phyloP scores from a whole-genome alignment of 2,797 vertebrate species.

The Galago senegalensis region DNA sequence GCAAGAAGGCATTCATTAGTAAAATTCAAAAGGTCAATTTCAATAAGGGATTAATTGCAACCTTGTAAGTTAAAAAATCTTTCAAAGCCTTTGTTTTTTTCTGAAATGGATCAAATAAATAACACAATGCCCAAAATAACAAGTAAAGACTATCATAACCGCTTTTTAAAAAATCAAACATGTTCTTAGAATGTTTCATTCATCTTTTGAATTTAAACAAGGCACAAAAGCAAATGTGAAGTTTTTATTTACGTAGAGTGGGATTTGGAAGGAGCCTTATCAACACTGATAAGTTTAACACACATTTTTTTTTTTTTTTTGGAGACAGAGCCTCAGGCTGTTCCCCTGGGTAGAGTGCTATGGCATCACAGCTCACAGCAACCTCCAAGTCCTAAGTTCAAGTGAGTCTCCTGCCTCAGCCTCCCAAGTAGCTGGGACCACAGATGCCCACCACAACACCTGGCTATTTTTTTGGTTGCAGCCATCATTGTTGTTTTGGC shows the following conservation, averaged over 20 bases:
- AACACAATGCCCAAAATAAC: background rate
- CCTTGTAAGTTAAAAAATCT: background rate
- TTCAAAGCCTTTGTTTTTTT: constrained; percentile 30
- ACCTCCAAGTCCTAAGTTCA: too few species aligned
- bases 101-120: constrained; percentile 25
- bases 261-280: constrained; percentile 23
- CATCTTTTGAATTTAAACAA: constrained; percentile 35
- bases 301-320: too few species aligned
- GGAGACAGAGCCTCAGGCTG: too few species aligned
- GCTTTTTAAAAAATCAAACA: constrained; percentile 13
- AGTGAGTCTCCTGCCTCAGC: too few species aligned
- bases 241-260: constrained; percentile 29
- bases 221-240: constrained; percentile 1
- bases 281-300: constrained; percentile 4
- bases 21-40: constrained; percentile 47
- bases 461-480: too few species aligned
- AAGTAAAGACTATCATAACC: background rate
- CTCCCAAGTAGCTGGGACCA: too few species aligned
- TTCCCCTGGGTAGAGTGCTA: too few species aligned
- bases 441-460: too few species aligned
- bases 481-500: too few species aligned
- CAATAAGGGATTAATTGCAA: background rate
- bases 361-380: too few species aligned
- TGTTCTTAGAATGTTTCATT: constrained; percentile 34
- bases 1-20: constrained; percentile 20